phyloP scores from a whole-genome alignment of 1,140 invertebrate genomes.

The Drosophila sp. region DNA sequence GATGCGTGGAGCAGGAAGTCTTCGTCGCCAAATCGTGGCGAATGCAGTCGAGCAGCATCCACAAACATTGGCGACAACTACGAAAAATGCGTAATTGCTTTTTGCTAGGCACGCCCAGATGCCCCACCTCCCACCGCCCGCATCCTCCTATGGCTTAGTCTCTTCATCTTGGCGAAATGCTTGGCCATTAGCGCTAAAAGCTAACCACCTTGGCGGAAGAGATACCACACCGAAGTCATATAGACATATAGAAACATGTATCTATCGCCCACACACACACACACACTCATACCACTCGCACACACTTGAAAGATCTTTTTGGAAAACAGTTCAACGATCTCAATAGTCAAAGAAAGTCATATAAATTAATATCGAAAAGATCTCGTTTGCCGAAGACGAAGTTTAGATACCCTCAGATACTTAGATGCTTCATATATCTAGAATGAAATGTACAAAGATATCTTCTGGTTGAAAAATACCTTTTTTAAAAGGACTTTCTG shows the following conservation, averaged over 20 bases:
- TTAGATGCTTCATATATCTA: too few relatives aligned
- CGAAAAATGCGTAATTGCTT: constrained; percentile 69
- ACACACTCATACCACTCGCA: constrained; percentile 1
- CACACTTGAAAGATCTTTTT: constrained; percentile 9
- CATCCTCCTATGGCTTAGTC: background rate
- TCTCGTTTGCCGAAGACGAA: background rate
- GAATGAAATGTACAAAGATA: too few relatives aligned
- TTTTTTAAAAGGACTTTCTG: too few relatives aligned
- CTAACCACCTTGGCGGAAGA: constrained; percentile 57
- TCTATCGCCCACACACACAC: constrained; percentile 26
- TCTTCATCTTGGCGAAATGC: constrained; percentile 17
- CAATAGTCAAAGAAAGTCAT: background rate
- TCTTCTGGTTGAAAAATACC: too few relatives aligned
- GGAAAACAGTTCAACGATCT: background rate
- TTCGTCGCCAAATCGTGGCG: constrained; percentile 12
- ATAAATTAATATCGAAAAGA: background rate
- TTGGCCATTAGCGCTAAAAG: constrained; percentile 64
- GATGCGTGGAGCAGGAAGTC: constrained; percentile 46
- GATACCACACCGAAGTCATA: constrained; percentile 30
- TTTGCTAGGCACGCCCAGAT: constrained; percentile 55
- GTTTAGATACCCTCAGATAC: background rate
- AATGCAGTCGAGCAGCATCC: constrained; percentile 38
- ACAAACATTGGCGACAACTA: constrained; percentile 56
- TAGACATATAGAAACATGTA: constrained; percentile 10
- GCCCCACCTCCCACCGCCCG: background rate